These are phyloP conservation scores for Diloba caeruleocephala DNA, from an alignment of 2,888 invertebrate genomes.

Conservation along the genomic window DNA sequence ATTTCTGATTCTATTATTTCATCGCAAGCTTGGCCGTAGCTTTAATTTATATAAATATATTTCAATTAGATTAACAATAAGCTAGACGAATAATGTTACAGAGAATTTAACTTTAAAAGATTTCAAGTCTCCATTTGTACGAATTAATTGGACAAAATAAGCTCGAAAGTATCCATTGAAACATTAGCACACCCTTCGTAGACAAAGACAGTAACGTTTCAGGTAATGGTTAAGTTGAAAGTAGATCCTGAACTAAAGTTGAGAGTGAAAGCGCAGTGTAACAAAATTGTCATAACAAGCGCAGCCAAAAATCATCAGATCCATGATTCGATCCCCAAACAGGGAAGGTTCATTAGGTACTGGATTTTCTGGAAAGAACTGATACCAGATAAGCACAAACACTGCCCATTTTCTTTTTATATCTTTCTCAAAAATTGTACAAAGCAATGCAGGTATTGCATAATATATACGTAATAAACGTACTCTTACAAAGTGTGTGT, in stretches of 20 bases:
- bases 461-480: neutral
- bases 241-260: too few relatives aligned
- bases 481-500: neutral
- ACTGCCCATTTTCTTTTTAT: neutral
- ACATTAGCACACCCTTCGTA: conserved; percentile 17
- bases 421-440: too few relatives aligned
- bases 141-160: conserved; percentile 33
- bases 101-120: conserved; percentile 21
- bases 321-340: too few relatives aligned
- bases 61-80: conserved; percentile 19
- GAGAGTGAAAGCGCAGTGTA: too few relatives aligned
- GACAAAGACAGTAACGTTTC: conserved; percentile 23
- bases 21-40: neutral
- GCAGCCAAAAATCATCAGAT: too few relatives aligned
- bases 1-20: too few relatives aligned
- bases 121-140: conserved; percentile 35
- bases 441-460: neutral
- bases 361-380: too few relatives aligned
- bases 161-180: conserved; percentile 16
- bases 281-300: too few relatives aligned
- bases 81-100: conserved; percentile 7
- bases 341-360: too few relatives aligned
- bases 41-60: conserved; percentile 8
- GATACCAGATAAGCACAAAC: too few relatives aligned
- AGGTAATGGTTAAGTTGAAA: conserved; percentile 3